Evolutionary conservation across 53 echinoderm and acorn worm species (phyloP).

Genomic region (Apostichopus leukothele): DNA sequence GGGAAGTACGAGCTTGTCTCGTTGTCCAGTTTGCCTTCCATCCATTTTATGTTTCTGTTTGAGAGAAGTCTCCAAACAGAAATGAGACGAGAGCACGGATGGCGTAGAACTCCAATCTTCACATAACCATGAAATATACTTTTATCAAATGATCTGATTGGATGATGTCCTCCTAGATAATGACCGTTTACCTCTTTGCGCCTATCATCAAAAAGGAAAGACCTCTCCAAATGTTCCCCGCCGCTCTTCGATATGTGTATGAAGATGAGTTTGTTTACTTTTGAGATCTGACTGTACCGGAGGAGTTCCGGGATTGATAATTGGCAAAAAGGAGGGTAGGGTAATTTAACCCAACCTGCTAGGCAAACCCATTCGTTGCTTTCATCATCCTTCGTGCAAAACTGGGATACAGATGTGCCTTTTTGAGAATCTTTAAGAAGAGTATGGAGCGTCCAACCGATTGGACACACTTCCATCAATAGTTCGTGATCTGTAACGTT

Average conservation of each 20-base stretch:
- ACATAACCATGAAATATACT: neutral
- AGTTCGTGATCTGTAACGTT: no score
- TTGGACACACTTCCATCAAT: neutral
- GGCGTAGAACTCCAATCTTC: conserved; percentile 4
- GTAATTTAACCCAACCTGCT: neutral
- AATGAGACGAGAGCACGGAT: conserved; percentile 5
- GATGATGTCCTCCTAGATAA: neutral
- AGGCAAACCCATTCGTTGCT: neutral
- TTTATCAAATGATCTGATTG: neutral
- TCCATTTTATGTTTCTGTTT: neutral
- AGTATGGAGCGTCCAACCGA: neutral
- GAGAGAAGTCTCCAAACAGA: conserved; percentile 4
- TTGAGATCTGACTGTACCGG: neutral
- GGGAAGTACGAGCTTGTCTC: neutral
- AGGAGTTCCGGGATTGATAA: neutral
- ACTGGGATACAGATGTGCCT: neutral
- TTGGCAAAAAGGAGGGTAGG: neutral
- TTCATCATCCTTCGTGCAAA: neutral
- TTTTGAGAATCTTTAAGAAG: neutral
- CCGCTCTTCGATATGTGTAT: neutral
- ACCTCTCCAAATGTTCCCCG: neutral
- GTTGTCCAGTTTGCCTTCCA: neutral
- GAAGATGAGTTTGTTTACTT: conserved; percentile 10
- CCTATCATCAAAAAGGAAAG: conserved; percentile 15
- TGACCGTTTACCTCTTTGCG: neutral